A percentile compares a stretch with the other conserved stretches of the same genome.
These are phyloP conservation scores for Malaclemys terrapin DNA, from an alignment of 2,113 vertebrate genomes.

Conservation along the genomic window DNA sequence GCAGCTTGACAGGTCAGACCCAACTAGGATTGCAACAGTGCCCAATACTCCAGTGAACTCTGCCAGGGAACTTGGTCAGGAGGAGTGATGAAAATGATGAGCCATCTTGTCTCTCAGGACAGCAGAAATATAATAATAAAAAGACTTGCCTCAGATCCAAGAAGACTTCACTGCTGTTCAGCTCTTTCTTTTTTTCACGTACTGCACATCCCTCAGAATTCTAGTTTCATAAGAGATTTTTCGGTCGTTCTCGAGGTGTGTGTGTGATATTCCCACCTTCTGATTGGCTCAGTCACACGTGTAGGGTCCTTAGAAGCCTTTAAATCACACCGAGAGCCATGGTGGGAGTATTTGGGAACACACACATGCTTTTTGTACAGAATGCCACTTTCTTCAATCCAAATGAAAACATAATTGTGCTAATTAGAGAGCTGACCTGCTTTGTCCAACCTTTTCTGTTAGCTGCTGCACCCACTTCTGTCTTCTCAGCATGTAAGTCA, in stretches of 20 bases:
- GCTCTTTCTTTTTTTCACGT: not conserved
- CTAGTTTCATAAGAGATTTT: not conserved
- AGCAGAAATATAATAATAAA: not conserved
- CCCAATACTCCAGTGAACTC: not conserved
- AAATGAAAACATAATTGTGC: not conserved
- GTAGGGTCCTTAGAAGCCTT: not conserved
- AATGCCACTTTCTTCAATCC: not conserved
- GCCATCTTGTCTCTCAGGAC: not conserved
- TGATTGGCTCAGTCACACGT: not conserved
- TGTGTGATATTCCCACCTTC: not conserved
- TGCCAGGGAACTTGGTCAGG: not conserved
- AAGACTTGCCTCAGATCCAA: not conserved
- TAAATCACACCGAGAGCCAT: not conserved
- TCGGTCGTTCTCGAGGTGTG: no score
- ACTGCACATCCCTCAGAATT: not conserved
- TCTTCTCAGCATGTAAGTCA: not conserved
- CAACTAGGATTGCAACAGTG: not conserved
- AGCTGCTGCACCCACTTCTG: not conserved
- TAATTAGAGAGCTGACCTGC: not conserved
- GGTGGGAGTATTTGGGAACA: not conserved
- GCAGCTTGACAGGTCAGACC: not conserved
- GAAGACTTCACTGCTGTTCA: rapidly evolving
- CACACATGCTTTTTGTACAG: not conserved
- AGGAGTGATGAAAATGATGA: not conserved
- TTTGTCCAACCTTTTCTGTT: not conserved